Evolutionary conservation across 2,888 invertebrate species (phyloP).

Genomic region (Herminia tarsipennalis): DNA sequence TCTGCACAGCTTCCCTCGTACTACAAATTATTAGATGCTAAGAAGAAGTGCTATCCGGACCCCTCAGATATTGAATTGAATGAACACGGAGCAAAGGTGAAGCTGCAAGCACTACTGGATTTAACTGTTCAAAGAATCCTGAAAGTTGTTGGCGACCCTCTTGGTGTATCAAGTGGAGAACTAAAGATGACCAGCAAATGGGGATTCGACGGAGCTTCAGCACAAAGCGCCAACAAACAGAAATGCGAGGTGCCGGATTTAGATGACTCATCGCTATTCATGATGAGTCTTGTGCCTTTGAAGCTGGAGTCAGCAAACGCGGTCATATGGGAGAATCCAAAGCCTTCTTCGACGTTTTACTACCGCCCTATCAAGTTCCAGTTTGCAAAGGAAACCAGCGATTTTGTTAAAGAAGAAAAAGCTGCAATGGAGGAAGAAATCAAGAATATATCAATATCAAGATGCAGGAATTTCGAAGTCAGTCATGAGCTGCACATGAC

Average conservation of each 20-base stretch:
- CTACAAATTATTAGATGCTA: too few species aligned
- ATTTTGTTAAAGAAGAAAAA: neutral
- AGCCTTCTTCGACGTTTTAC: slow-evolving; percentile 7
- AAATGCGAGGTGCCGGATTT: too few species aligned
- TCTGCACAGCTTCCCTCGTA: too few species aligned
- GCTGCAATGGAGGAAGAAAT: neutral
- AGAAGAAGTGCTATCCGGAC: too few species aligned
- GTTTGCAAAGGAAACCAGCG: slow-evolving; percentile 5
- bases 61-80: too few species aligned
- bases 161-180: neutral
- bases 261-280: neutral
- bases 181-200: slow-evolving; percentile 7
- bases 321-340: neutral
- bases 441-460: neutral
- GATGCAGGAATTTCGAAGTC: neutral
- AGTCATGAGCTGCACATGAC: neutral
- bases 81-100: too few species aligned
- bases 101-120: too few species aligned
- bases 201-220: slow-evolving; percentile 21
- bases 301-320: neutral
- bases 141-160: too few species aligned
- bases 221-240: slow-evolving; percentile 21
- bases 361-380: slow-evolving; percentile 10
- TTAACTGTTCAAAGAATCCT: too few species aligned
- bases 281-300: neutral